Evolutionary conservation across 2,888 invertebrate species (phyloP).

Genomic region (Scaeva pyrastri): DNA sequence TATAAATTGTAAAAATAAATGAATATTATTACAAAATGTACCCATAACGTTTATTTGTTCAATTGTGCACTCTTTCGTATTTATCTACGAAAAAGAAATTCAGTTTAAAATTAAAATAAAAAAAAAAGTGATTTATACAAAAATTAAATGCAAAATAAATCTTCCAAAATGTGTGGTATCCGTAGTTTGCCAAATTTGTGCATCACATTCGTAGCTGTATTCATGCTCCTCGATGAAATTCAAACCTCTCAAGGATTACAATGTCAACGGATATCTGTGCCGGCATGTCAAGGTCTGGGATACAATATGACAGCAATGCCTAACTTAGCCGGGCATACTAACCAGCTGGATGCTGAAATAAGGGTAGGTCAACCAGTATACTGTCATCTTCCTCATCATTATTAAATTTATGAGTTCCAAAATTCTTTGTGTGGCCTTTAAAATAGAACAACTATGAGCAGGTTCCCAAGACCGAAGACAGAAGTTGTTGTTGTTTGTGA

Average conservation of each 20-base stretch:
- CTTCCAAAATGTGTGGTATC: constrained; percentile 46
- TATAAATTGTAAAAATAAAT: constrained; percentile 12
- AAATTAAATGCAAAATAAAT: constrained; percentile 13
- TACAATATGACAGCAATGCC: constrained; percentile 95
- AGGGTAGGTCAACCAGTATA: constrained; percentile 86
- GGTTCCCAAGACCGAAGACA: neutral
- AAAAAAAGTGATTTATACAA: constrained; percentile 28
- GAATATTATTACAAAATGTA: constrained; percentile 31
- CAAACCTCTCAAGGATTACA: constrained; percentile 84
- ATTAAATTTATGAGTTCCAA: constrained; percentile 6
- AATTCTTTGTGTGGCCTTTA: neutral
- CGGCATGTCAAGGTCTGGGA: constrained; percentile 92
- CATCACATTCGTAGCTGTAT: constrained; percentile 28
- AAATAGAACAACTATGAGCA: neutral
- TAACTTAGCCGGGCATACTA: constrained; percentile 92
- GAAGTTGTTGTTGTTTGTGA: neutral
- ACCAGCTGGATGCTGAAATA: constrained; percentile 92
- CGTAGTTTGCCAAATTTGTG: constrained; percentile 48
- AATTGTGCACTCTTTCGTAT: neutral
- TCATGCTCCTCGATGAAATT: constrained; percentile 43
- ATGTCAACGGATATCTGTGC: constrained; percentile 92
- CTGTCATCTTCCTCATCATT: neutral
- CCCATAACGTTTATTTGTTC: constrained; percentile 13
- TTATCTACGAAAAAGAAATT: constrained; percentile 8
- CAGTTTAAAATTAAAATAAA: neutral